phyloP scores from a whole-genome alignment of 2,797 vertebrate genomes.

The Tinamus major region DNA sequence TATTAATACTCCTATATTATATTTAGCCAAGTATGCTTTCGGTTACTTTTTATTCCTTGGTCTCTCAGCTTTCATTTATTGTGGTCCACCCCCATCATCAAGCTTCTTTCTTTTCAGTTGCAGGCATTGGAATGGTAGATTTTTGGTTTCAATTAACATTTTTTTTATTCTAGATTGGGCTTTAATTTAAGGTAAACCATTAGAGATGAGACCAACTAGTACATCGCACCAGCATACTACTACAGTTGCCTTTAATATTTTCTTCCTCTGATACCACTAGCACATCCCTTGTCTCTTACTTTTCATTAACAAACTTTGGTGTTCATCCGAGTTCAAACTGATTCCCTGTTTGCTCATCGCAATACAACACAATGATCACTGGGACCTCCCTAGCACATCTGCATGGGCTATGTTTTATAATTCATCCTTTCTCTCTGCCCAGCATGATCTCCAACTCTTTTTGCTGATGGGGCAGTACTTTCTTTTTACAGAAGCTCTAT shows the following conservation, averaged over 20 bases:
- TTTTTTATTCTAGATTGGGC: not conserved
- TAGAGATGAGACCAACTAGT: not conserved
- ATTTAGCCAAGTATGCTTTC: not conserved
- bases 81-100: not conserved
- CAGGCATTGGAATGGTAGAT: not conserved
- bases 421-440: not conserved
- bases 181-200: not conserved
- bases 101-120: not conserved
- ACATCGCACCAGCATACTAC: not conserved
- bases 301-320: not conserved
- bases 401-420: not conserved
- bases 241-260: not conserved
- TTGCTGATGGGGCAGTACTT: not conserved
- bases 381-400: not conserved
- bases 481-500: not conserved
- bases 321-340: not conserved
- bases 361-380: not conserved
- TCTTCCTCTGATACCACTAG: not conserved
- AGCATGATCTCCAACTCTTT: not conserved
- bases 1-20: no score
- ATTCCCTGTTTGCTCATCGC: not conserved
- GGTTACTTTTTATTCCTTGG: not conserved
- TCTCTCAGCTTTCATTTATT: not conserved
- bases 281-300: not conserved
- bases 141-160: not conserved